These are phyloP conservation scores for Stenodema calcarata DNA, from an alignment of 2,888 invertebrate species.

Conservation along the genomic window DNA sequence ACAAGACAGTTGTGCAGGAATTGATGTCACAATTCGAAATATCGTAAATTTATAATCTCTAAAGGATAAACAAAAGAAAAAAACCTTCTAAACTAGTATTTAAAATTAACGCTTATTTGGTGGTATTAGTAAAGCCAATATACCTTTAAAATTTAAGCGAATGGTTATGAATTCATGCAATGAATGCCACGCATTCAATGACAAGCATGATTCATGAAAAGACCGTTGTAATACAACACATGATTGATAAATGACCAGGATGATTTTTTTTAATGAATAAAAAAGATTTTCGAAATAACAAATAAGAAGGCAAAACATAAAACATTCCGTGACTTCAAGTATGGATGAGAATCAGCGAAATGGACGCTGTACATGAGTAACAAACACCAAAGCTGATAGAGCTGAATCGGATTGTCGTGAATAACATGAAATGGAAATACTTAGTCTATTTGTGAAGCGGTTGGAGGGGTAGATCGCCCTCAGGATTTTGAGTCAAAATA, in stretches of 20 bases:
- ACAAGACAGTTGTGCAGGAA: not conserved
- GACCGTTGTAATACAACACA: not conserved
- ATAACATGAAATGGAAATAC: no score
- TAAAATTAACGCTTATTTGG: not conserved
- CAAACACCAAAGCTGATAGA: not conserved
- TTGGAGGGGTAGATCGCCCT: no score
- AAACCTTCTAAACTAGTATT: not conserved
- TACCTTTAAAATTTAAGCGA: not conserved
- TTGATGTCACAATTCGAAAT: not conserved
- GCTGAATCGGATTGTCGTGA: not conserved
- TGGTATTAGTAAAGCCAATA: constrained; percentile 16
- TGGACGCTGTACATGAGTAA: not conserved
- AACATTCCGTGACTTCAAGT: not conserved
- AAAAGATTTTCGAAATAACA: not conserved
- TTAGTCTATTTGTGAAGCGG: no score
- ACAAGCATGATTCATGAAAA: not conserved
- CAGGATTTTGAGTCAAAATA: no score
- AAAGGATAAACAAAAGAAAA: not conserved
- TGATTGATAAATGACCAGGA: not conserved
- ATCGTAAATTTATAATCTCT: not conserved
- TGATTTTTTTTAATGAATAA: not conserved
- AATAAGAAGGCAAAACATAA: not conserved
- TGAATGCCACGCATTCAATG: constrained; percentile 11
- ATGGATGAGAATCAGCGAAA: not conserved
- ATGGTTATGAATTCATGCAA: not conserved